Evolutionary conservation across 2,888 invertebrate species (phyloP).

Genomic region (Nasonovia ribisnigri): DNA sequence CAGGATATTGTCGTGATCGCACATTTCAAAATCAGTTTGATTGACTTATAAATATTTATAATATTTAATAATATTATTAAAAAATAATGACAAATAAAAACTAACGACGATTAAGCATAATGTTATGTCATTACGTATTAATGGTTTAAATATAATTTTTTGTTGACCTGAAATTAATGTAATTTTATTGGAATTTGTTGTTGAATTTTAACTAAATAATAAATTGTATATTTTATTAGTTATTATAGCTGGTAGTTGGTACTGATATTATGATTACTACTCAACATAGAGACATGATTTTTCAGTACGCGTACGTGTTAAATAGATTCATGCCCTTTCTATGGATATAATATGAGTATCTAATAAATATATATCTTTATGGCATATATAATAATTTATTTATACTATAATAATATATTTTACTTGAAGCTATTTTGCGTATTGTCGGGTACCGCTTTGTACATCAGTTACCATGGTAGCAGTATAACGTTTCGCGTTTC

Average conservation of each 20-base stretch:
- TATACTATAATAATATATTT: not conserved
- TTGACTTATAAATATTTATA: not conserved
- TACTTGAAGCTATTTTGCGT: not conserved
- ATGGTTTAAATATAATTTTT: not conserved
- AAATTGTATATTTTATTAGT: not conserved
- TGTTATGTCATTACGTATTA: not conserved
- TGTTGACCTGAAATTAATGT: not conserved
- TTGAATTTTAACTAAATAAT: not conserved
- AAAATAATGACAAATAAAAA: not conserved
- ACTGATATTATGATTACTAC: not conserved
- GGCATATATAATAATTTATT: not conserved
- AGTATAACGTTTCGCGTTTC: slow-evolving; percentile 20
- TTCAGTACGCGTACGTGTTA: not conserved
- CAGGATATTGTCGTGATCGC: not conserved
- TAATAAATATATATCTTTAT: not conserved
- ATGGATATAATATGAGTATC: not conserved
- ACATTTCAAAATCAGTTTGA: not conserved
- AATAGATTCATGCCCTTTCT: not conserved
- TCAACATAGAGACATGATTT: not conserved
- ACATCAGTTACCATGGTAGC: slow-evolving; percentile 42
- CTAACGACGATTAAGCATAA: not conserved
- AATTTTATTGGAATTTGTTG: not conserved
- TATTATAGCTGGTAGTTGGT: no score
- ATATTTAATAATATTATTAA: not conserved
- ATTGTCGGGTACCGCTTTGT: slow-evolving; percentile 28